phyloP scores from a whole-genome alignment of 2,797 vertebrate species.

The Hafferia zeledoni region DNA sequence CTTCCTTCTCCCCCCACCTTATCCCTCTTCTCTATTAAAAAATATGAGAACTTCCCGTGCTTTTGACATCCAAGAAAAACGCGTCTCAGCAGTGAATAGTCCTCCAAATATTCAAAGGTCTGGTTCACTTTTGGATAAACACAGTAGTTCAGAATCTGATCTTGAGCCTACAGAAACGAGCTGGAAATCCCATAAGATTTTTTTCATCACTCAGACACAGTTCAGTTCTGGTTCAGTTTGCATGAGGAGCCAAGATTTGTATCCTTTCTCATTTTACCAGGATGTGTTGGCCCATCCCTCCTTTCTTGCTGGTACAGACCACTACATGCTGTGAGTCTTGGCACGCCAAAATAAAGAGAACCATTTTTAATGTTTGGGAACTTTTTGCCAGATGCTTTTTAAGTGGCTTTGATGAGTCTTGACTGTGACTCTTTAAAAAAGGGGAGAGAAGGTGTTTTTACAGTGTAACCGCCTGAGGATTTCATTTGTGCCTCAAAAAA shows the following conservation, averaged over 20 bases:
- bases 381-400: slow-evolving; percentile 65
- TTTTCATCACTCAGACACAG: slow-evolving; percentile 53
- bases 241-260: slow-evolving; percentile 32
- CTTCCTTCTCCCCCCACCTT: slow-evolving; percentile 37
- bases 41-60: slow-evolving; percentile 60
- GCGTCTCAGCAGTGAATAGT: slow-evolving; percentile 9
- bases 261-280: slow-evolving; percentile 67
- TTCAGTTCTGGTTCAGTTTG: slow-evolving; percentile 69
- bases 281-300: slow-evolving; percentile 67
- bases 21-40: slow-evolving; percentile 23
- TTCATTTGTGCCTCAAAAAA: neutral
- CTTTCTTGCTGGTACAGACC: slow-evolving; percentile 61
- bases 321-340: slow-evolving; percentile 64
- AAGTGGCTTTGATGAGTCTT: slow-evolving; percentile 56
- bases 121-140: slow-evolving; percentile 69
- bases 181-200: slow-evolving; percentile 66
- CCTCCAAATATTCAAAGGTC: slow-evolving; percentile 65
- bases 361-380: slow-evolving; percentile 64
- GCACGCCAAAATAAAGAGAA: slow-evolving; percentile 61
- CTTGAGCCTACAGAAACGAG: slow-evolving; percentile 57
- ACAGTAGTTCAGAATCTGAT: slow-evolving; percentile 68
- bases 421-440: slow-evolving; percentile 39
- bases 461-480: neutral
- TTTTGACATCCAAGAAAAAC: slow-evolving; percentile 65
- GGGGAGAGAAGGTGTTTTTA: slow-evolving; percentile 62